Conservation (phyloP, 2,888 invertebrate genomes). For the Megamerina dolium region DNA sequence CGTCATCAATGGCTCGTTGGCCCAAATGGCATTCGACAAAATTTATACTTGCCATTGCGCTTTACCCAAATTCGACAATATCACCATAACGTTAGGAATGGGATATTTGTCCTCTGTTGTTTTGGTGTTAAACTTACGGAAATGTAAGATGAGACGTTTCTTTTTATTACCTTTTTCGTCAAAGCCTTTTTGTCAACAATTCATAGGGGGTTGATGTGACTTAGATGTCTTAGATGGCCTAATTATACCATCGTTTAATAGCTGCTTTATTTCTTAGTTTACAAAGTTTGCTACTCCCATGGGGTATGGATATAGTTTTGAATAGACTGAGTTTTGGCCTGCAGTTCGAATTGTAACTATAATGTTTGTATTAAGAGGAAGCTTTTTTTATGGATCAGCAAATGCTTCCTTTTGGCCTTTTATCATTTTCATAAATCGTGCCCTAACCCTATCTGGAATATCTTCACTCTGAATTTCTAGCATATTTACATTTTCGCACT, state of each 20-base stretch:
- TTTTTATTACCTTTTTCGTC: background rate
- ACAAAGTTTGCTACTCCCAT: conserved; percentile 4
- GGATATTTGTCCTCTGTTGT: conserved; percentile 1
- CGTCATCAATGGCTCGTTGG: too few species aligned
- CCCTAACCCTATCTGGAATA: too few species aligned
- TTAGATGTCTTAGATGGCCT: background rate
- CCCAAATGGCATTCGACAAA: too few species aligned
- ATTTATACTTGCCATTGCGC: too few species aligned
- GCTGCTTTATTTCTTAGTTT: background rate
- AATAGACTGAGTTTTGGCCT: conserved; percentile 1
- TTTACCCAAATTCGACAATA: too few species aligned
- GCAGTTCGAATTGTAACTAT: background rate
- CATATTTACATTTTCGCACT: too few species aligned
- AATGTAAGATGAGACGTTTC: background rate
- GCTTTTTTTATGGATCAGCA: background rate
- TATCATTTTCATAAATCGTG: too few species aligned
- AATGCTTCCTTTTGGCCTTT: background rate
- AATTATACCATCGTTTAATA: background rate
- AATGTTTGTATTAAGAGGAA: background rate
- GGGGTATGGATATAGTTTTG: conserved; percentile 3
- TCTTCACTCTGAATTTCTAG: too few species aligned
- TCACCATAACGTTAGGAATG: background rate
- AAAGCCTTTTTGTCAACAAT: too few species aligned
- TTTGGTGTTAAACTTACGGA: background rate
- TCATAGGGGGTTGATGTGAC: too few species aligned